A percentile compares a stretch with the other conserved stretches of the same genome.
Evolutionary conservation across 2,113 vertebrate species (phyloP).

Genomic region (Austrofundulus limnaeus): DNA sequence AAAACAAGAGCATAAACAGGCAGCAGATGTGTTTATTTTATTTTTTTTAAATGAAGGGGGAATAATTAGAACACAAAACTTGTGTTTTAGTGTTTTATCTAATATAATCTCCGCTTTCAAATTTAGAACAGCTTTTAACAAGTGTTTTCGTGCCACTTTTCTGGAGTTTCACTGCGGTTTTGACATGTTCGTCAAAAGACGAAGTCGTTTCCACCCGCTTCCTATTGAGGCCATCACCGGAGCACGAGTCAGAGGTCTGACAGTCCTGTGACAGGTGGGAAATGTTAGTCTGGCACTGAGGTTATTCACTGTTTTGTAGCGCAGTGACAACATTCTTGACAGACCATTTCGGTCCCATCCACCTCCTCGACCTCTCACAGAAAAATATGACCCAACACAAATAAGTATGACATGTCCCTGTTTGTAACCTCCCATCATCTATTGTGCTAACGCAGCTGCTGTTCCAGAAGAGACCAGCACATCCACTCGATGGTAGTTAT

Average conservation of each 20-base stretch:
- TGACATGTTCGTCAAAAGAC: conserved; percentile 11
- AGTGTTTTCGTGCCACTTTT: background rate
- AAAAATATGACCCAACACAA: conserved; percentile 73
- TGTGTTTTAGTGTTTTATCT: no score
- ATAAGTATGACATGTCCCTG: conserved; percentile 64
- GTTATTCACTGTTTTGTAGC: conserved; percentile 46
- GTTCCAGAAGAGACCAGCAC: conserved; percentile 38
- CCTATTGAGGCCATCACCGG: conserved; percentile 15
- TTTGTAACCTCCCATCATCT: conserved; percentile 58
- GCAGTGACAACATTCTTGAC: conserved; percentile 64
- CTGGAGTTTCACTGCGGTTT: conserved; percentile 15
- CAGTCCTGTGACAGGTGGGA: conserved; percentile 59
- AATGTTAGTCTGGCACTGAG: conserved; percentile 42
- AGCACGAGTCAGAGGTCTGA: conserved; percentile 51
- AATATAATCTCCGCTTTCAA: no score
- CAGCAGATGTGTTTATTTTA: background rate
- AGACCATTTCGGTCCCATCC: conserved; percentile 62
- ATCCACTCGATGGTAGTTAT: conserved; percentile 58
- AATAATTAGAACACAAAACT: no score
- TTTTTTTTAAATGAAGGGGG: background rate
- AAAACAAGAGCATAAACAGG: conserved; percentile 41
- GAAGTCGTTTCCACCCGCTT: conserved; percentile 16
- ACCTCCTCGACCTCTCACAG: conserved; percentile 62
- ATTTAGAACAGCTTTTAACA: background rate
- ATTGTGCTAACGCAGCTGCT: conserved; percentile 57